These are phyloP conservation scores for Drosophila virilis DNA, from an alignment of 1,140 invertebrate genomes.

Conservation along the genomic window DNA sequence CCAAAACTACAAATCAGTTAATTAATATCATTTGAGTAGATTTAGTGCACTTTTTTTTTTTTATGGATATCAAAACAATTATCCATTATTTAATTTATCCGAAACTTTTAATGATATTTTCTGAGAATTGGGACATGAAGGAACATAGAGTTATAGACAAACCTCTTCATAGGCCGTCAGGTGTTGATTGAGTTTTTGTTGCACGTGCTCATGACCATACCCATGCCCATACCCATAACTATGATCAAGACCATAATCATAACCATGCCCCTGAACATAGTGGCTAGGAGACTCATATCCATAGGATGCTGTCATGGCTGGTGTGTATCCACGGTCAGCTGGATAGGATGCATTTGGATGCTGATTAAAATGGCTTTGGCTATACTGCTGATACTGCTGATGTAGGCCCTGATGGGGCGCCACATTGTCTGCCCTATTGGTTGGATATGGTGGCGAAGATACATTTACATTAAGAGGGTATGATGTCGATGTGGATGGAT, in stretches of 20 bases:
- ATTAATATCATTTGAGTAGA: too few species aligned
- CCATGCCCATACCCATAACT: slow-evolving; percentile 36
- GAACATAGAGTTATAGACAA: slow-evolving; percentile 24
- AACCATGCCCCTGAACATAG: slow-evolving; percentile 5
- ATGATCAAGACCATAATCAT: slow-evolving; percentile 14
- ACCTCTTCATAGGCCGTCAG: slow-evolving; percentile 65
- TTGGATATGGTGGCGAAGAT: slow-evolving; percentile 50
- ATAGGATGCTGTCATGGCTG: slow-evolving; percentile 40
- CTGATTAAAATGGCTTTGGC: slow-evolving; percentile 26
- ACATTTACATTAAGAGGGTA: slow-evolving; percentile 31
- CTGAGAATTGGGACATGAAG: slow-evolving; percentile 1
- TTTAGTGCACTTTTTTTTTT: too few species aligned
- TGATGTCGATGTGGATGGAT: slow-evolving; percentile 38
- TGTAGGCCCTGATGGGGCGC: slow-evolving; percentile 9
- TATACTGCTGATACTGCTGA: slow-evolving; percentile 18
- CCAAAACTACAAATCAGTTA: too few species aligned
- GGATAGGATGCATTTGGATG: slow-evolving; percentile 52
- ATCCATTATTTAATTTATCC: too few species aligned
- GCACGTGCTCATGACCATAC: slow-evolving; percentile 59
- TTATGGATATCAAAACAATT: too few species aligned
- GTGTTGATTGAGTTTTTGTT: slow-evolving; percentile 53
- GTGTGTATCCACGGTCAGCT: slow-evolving; percentile 54
- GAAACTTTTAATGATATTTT: too few species aligned
- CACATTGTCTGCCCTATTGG: slow-evolving; percentile 13
- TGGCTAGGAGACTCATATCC: slow-evolving; percentile 38